phyloP scores from a whole-genome alignment of 2,888 invertebrate genomes.

The Andrena marginata region DNA sequence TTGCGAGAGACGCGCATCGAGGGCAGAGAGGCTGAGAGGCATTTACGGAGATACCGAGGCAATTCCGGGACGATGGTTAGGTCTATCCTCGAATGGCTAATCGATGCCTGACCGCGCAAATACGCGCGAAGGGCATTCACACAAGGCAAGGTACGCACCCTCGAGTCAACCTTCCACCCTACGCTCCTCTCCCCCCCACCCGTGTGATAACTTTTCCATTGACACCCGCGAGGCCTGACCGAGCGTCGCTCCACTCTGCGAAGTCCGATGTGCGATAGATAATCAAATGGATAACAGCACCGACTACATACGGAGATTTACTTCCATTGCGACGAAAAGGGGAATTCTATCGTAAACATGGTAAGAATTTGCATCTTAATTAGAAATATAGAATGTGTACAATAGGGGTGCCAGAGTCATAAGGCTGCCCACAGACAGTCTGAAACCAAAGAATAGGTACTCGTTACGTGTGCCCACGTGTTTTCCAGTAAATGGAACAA shows the following conservation, averaged over 20 bases:
- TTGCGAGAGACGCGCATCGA: constrained; percentile 44
- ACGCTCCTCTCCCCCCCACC: constrained; percentile 21
- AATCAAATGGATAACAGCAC: not conserved
- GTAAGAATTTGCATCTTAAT: too few relatives aligned
- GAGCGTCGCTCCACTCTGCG: constrained; percentile 39
- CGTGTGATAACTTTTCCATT: constrained; percentile 65
- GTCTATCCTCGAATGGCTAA: constrained; percentile 71
- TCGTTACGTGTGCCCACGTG: constrained; percentile 11
- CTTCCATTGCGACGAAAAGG: not conserved
- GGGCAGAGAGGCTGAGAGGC: constrained; percentile 33
- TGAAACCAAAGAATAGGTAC: not conserved
- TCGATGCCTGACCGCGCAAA: constrained; percentile 71
- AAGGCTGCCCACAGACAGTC: not conserved
- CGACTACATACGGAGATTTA: not conserved
- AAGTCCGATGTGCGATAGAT: not conserved
- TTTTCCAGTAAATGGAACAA: constrained; percentile 65
- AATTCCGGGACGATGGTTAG: constrained; percentile 64
- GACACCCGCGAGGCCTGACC: constrained; percentile 63
- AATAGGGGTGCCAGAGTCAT: too few relatives aligned
- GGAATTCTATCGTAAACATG: too few relatives aligned
- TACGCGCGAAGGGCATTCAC: constrained; percentile 61
- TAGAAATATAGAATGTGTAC: too few relatives aligned
- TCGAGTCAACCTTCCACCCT: constrained; percentile 52
- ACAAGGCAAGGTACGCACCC: constrained; percentile 59
- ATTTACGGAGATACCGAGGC: constrained; percentile 62